These are phyloP conservation scores for Ecdyonurus torrentis DNA, from an alignment of 2,888 invertebrate genomes.

Conservation along the genomic window DNA sequence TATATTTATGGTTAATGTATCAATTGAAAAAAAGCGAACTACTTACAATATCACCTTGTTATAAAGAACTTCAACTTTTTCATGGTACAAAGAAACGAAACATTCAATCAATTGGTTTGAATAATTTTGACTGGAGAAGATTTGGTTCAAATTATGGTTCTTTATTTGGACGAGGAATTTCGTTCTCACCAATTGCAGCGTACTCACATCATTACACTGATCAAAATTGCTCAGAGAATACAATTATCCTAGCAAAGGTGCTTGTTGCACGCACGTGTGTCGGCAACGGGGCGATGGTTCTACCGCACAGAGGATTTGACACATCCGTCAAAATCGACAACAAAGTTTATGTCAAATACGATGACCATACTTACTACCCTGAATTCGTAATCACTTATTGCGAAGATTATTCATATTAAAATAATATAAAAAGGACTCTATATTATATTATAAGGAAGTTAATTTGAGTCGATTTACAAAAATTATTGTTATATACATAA, in stretches of 20 bases:
- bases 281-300: neutral
- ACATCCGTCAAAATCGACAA: neutral
- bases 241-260: neutral
- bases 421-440: too few species aligned
- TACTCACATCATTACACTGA: neutral
- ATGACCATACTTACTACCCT: neutral
- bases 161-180: neutral
- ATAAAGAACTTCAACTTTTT: neutral
- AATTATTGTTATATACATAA: too few species aligned
- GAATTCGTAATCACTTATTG: neutral
- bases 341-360: neutral
- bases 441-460: too few species aligned
- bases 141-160: neutral
- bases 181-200: neutral
- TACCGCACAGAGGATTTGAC: neutral
- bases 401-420: too few species aligned
- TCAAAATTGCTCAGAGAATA: neutral
- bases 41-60: neutral
- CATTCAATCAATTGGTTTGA: neutral
- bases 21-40: neutral
- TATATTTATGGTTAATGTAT: neutral
- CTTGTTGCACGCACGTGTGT: neutral
- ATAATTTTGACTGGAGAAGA: neutral
- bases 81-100: neutral
- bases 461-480: too few species aligned